Percentiles rank a stretch among this genome's conserved stretches.
Evolutionary conservation across 2,888 invertebrate species (phyloP).

Genomic region (Drosophila maculinotata): DNA sequence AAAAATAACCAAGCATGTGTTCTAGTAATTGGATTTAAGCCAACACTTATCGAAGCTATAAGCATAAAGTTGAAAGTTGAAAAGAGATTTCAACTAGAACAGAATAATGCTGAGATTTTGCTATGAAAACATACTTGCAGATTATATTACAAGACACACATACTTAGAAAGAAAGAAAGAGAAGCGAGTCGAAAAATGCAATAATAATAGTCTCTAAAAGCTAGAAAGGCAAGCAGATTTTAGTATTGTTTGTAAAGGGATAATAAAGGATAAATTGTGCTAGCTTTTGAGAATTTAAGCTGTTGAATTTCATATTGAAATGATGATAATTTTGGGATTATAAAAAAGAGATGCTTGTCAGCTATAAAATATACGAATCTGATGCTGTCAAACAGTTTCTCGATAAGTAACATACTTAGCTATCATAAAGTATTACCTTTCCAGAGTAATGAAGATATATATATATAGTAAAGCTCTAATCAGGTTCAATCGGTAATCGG

Average conservation of each 20-base stretch:
- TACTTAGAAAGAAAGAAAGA: no score
- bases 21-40: slow-evolving; percentile 8
- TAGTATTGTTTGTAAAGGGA: no score
- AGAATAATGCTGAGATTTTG: background rate
- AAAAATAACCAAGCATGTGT: no score
- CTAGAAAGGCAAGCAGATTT: slow-evolving; percentile 16
- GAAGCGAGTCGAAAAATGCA: background rate
- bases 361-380: no score
- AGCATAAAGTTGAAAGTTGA: slow-evolving; percentile 4
- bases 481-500: no score
- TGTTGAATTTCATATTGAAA: background rate
- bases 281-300: background rate
- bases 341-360: no score
- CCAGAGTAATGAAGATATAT: no score
- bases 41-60: slow-evolving; percentile 4
- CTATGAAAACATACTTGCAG: slow-evolving; percentile 1
- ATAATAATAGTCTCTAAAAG: slow-evolving; percentile 15
- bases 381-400: no score
- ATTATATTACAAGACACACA: slow-evolving; percentile 1
- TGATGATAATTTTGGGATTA: no score
- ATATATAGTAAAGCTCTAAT: no score
- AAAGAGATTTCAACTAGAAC: background rate
- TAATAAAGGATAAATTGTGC: slow-evolving; percentile 2
- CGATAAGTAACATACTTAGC: no score
- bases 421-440: no score